A percentile compares a stretch with the other conserved stretches of the same genome.
phyloP scores from a whole-genome alignment of 2,797 vertebrate species.

The Chrosomus eos region DNA sequence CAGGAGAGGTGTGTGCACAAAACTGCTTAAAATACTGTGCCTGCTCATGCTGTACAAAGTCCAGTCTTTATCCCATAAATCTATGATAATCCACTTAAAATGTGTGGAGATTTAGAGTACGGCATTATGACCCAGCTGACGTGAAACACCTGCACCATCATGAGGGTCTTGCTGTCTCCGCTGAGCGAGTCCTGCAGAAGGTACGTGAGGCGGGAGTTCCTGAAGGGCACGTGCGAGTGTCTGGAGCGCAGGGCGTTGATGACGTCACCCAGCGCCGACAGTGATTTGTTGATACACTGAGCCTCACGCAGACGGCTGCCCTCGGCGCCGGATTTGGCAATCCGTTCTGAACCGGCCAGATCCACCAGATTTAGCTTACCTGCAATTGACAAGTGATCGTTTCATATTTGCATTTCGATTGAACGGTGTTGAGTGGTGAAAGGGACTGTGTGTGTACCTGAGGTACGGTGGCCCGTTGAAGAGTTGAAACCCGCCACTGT shows the following conservation, averaged over 20 bases:
- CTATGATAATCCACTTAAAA: background rate
- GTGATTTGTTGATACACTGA: slow-evolving; percentile 95
- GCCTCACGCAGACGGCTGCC: slow-evolving; percentile 92
- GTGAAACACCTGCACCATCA: slow-evolving; percentile 91
- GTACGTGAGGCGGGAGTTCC: slow-evolving; percentile 97
- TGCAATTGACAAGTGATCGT: slow-evolving; percentile 53
- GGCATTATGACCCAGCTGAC: background rate
- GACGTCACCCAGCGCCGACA: slow-evolving; percentile 92
- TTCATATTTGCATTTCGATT: background rate
- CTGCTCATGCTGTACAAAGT: slow-evolving; percentile 14
- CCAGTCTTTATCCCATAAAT: background rate
- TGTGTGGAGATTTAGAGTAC: slow-evolving; percentile 1
- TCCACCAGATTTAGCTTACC: slow-evolving; percentile 97
- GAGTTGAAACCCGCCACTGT: slow-evolving; percentile 84
- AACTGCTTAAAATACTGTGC: slow-evolving; percentile 9
- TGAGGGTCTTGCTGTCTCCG: slow-evolving; percentile 96
- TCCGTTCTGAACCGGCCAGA: slow-evolving; percentile 93
- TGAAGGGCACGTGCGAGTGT: slow-evolving; percentile 92
- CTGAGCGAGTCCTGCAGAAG: slow-evolving; percentile 95
- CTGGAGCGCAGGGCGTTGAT: slow-evolving; percentile 90
- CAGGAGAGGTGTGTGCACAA: background rate
- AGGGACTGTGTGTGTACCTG: slow-evolving; percentile 72
- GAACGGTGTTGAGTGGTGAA: too few species aligned
- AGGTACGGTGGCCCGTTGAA: slow-evolving; percentile 86
- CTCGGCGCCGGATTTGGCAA: slow-evolving; percentile 90